phyloP scores from a whole-genome alignment of 2,113 vertebrate genomes.

The Ivindomyrus marchei region DNA sequence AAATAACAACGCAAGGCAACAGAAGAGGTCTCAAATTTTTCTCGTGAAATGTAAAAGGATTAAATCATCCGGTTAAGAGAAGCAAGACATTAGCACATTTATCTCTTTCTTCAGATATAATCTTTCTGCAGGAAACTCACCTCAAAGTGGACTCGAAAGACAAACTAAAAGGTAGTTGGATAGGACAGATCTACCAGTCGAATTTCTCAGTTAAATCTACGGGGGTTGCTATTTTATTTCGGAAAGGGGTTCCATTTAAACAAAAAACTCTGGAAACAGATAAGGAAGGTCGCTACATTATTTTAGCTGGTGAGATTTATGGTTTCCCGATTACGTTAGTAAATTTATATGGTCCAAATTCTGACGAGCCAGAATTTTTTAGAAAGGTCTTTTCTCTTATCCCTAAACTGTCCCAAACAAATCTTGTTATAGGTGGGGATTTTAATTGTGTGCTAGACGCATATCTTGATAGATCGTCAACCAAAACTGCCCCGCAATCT shows the following conservation, averaged over 20 bases:
- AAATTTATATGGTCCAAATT: constrained; percentile 22
- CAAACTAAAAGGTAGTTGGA: constrained; percentile 13
- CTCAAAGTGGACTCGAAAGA: not conserved
- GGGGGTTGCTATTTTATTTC: constrained; percentile 10
- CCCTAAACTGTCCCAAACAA: constrained; percentile 6
- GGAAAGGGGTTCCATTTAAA: constrained; percentile 9
- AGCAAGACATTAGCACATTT: constrained; percentile 5
- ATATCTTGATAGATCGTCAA: no score
- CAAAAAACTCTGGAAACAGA: not conserved
- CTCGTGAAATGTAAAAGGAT: not conserved
- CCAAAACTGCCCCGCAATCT: not conserved
- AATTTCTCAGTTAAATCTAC: constrained; percentile 12
- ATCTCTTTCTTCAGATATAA: not conserved
- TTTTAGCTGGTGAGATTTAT: not conserved
- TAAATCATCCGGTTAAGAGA: constrained; percentile 20
- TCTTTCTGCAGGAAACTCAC: constrained; percentile 20
- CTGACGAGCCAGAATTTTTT: constrained; percentile 12
- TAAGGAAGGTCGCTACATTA: constrained; percentile 14
- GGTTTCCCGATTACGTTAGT: not conserved
- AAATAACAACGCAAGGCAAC: no score
- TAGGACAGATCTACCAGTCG: constrained; percentile 14
- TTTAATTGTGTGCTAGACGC: no score
- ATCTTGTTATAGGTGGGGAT: not conserved
- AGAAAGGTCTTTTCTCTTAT: constrained; percentile 1
- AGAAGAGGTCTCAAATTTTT: no score